phyloP scores from a whole-genome alignment of 1,140 invertebrate genomes.

The Paracyclopina nana region DNA sequence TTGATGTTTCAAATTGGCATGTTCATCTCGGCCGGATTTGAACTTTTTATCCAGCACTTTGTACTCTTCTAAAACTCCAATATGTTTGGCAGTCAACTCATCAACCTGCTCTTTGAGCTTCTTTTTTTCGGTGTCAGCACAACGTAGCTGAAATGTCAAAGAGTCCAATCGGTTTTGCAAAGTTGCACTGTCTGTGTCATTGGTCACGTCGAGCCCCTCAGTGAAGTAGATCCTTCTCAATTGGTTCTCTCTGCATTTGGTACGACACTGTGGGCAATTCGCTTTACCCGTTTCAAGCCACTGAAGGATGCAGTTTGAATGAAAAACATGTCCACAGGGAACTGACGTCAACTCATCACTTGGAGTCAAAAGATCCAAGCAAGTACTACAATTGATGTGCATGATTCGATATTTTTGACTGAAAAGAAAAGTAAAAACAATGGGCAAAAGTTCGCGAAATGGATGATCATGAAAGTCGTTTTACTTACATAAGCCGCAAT shows the following conservation, averaged over 20 bases:
- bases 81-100: background rate
- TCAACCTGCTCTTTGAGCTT: background rate
- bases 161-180: constrained; percentile 5
- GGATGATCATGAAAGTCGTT: too few species aligned
- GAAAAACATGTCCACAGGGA: constrained; percentile 16
- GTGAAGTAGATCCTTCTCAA: background rate
- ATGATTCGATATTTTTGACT: too few species aligned
- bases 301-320: constrained; percentile 8
- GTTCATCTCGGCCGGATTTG: background rate
- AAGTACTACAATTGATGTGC: constrained; percentile 13
- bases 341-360: constrained; percentile 6
- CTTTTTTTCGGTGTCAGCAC: background rate
- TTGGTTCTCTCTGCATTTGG: background rate
- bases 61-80: background rate
- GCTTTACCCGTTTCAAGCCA: constrained; percentile 14
- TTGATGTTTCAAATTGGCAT: background rate
- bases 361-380: constrained; percentile 5
- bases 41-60: background rate
- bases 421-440: too few species aligned
- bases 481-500: too few species aligned
- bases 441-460: too few species aligned
- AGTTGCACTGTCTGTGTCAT: background rate
- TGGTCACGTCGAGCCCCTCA: background rate
- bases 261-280: constrained; percentile 14
- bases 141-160: constrained; percentile 3